A percentile compares a stretch with the other conserved stretches of the same genome.
Evolutionary conservation across 2,797 vertebrate genomes (phyloP).

Genomic region (Eulemur mongoz): DNA sequence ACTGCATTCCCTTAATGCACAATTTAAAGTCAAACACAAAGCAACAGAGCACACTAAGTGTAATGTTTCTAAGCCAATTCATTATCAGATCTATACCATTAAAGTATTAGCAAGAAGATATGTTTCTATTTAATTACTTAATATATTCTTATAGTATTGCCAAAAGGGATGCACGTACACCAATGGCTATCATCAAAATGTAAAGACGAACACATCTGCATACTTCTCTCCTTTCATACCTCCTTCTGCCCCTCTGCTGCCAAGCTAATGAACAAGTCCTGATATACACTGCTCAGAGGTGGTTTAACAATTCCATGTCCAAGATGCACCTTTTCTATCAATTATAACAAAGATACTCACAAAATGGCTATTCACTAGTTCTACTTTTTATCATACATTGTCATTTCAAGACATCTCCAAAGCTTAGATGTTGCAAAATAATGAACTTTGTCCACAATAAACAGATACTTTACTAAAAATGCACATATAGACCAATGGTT

Average conservation of each 20-base stretch:
- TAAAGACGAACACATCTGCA: not conserved
- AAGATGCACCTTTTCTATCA: not conserved
- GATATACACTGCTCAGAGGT: not conserved
- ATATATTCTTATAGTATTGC: not conserved
- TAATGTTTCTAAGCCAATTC: conserved; percentile 3
- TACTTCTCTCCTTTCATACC: not conserved
- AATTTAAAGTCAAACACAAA: conserved; percentile 50
- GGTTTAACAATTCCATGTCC: not conserved
- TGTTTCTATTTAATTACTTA: not conserved
- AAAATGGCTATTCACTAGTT: conserved; percentile 6
- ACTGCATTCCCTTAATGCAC: conserved; percentile 29
- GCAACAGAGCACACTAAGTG: conserved; percentile 32
- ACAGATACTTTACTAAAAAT: conserved; percentile 27
- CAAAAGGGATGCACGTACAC: not conserved
- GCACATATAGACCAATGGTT: not conserved
- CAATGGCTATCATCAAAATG: not conserved
- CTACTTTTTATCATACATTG: conserved; percentile 15
- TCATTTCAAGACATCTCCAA: not conserved
- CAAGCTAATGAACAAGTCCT: not conserved
- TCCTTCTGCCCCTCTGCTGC: not conserved
- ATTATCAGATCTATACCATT: not conserved
- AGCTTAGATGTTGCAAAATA: conserved; percentile 3
- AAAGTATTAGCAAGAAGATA: not conserved
- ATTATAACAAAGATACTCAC: not conserved
- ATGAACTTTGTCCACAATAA: conserved; percentile 7